Conservation (phyloP, 2,113 vertebrate genomes). For the Toxotes jaculatrix region DNA sequence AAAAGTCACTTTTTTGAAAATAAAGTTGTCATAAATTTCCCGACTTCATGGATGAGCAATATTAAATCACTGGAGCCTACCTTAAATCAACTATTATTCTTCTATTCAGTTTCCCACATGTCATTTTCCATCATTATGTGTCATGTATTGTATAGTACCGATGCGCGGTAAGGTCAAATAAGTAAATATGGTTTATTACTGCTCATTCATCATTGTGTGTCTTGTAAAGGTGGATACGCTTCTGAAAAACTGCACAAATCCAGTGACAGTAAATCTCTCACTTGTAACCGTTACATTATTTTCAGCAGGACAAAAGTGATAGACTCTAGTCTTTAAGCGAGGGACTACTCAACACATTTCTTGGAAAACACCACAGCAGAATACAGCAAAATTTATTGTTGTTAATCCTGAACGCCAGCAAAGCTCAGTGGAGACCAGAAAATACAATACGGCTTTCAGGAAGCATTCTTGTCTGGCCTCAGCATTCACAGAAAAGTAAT, state of each 20-base stretch:
- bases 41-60: neutral
- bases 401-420: neutral
- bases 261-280: neutral
- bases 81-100: neutral
- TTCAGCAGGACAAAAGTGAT: neutral
- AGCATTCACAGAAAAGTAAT: slow-evolving; percentile 14
- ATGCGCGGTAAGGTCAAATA: neutral
- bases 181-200: neutral
- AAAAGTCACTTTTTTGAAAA: neutral
- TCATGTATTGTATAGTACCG: neutral
- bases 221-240: neutral
- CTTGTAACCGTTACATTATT: neutral
- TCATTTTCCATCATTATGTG: neutral
- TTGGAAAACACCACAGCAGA: neutral
- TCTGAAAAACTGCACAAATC: neutral
- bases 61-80: neutral
- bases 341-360: neutral
- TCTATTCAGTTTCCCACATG: neutral
- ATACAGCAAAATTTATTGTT: slow-evolving; percentile 3
- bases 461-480: slow-evolving; percentile 19
- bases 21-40: neutral
- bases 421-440: slow-evolving; percentile 18
- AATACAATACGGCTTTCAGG: slow-evolving; percentile 17
- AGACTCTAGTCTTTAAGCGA: neutral
- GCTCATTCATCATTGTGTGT: neutral